phyloP scores from a whole-genome alignment of 1,140 invertebrate species.

The Branchinecta lynchi region DNA sequence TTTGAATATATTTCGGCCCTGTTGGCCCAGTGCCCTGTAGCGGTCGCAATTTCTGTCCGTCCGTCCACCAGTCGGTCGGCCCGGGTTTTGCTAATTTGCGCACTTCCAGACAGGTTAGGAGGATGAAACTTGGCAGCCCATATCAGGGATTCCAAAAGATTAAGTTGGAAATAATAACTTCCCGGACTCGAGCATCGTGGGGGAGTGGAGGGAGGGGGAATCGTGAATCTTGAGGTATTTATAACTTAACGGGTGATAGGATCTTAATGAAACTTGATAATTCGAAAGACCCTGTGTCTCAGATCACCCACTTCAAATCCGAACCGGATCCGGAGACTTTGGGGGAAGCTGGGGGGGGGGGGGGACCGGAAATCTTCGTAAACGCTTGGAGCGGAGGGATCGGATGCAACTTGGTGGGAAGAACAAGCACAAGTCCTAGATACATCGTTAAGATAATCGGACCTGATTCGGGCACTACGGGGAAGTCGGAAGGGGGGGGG shows the following conservation, averaged over 20 bases:
- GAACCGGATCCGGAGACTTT: not conserved
- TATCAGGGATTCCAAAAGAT: not conserved
- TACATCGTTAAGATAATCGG: not conserved
- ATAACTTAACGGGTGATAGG: too few relatives aligned
- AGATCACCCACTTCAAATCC: not conserved
- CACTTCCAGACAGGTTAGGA: constrained; percentile 8
- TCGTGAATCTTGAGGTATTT: too few relatives aligned
- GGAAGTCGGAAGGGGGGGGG: not conserved
- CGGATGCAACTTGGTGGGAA: not conserved
- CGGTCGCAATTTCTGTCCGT: constrained; percentile 4
- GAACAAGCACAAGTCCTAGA: not conserved
- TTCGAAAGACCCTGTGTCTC: not conserved
- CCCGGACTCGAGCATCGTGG: not conserved
- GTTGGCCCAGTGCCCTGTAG: too few relatives aligned
- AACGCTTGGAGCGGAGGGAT: constrained; percentile 8
- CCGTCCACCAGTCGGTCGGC: not conserved
- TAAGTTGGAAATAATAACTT: not conserved
- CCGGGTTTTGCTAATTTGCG: constrained; percentile 1
- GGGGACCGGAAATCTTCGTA: too few relatives aligned
- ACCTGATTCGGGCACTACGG: not conserved
- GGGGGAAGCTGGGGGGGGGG: not conserved
- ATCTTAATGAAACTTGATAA: too few relatives aligned
- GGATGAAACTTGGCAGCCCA: not conserved
- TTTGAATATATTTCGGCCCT: too few relatives aligned
- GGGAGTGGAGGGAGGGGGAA: too few relatives aligned